A percentile compares a stretch with the other conserved stretches of the same genome.
These are phyloP conservation scores for Caenorhabditis auriculariae DNA, from an alignment of 2,888 invertebrate genomes.

Conservation along the genomic window DNA sequence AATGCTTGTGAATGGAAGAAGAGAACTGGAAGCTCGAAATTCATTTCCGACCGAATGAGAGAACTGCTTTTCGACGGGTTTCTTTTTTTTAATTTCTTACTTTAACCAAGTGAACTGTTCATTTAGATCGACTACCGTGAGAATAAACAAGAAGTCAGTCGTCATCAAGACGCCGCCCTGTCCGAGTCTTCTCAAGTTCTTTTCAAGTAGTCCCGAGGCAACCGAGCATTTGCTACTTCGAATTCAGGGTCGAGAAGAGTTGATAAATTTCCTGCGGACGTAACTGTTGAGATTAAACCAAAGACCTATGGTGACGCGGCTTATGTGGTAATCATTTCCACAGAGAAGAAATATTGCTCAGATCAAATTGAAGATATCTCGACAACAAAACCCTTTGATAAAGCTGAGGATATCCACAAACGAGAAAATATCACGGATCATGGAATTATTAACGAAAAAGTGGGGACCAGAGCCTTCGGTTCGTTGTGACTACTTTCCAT, in stretches of 20 bases:
- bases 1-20: conserved; percentile 55
- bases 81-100: conserved; percentile 1
- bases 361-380: not conserved
- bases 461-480: conserved; percentile 30
- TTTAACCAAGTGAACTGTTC: not conserved
- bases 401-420: conserved; percentile 42
- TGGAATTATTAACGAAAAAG: conserved; percentile 41
- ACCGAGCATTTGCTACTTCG: not conserved
- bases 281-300: conserved; percentile 38
- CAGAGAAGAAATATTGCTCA: not conserved
- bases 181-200: conserved; percentile 45
- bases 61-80: conserved; percentile 45
- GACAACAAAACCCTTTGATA: conserved; percentile 36
- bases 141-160: conserved; percentile 35
- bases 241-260: conserved; percentile 35
- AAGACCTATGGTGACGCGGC: conserved; percentile 31
- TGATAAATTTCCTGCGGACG: conserved; percentile 35
- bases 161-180: conserved; percentile 48
- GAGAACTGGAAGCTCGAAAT: conserved; percentile 33
- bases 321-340: conserved; percentile 19
- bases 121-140: conserved; percentile 21
- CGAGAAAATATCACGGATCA: conserved; percentile 40
- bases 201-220: conserved; percentile 27
- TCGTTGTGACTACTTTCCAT: too few species aligned
- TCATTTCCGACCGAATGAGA: conserved; percentile 27